Conservation (phyloP, 2,797 vertebrate genomes). For the Aselliscus stoliczkanus region DNA sequence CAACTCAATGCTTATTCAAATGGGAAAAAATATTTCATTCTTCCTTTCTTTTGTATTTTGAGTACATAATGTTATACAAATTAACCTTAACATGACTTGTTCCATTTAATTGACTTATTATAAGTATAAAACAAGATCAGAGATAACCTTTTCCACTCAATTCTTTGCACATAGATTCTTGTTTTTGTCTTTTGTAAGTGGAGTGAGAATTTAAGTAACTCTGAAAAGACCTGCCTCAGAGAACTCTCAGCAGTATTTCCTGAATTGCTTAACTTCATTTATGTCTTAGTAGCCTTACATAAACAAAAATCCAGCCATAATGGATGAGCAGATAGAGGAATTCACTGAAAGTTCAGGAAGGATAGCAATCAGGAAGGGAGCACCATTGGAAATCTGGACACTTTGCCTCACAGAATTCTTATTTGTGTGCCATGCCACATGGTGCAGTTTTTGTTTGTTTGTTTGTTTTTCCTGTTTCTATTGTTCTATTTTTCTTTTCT, state of each 20-base stretch:
- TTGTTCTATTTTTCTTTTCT: background rate
- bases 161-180: background rate
- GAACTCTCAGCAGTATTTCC: background rate
- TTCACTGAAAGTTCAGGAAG: background rate
- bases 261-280: background rate
- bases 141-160: background rate
- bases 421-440: background rate
- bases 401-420: background rate
- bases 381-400: background rate
- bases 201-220: background rate
- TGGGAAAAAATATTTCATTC: background rate
- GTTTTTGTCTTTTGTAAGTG: background rate
- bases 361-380: background rate
- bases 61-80: background rate
- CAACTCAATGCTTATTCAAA: background rate
- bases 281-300: background rate
- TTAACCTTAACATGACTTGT: background rate
- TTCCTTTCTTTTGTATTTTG: background rate
- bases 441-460: background rate
- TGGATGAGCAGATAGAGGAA: background rate
- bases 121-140: background rate
- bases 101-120: background rate
- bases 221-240: background rate
- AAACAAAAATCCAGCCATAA: background rate
- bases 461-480: background rate